Evolutionary conservation across 2,113 vertebrate species (phyloP).

Genomic region (Microcebus jonahi): DNA sequence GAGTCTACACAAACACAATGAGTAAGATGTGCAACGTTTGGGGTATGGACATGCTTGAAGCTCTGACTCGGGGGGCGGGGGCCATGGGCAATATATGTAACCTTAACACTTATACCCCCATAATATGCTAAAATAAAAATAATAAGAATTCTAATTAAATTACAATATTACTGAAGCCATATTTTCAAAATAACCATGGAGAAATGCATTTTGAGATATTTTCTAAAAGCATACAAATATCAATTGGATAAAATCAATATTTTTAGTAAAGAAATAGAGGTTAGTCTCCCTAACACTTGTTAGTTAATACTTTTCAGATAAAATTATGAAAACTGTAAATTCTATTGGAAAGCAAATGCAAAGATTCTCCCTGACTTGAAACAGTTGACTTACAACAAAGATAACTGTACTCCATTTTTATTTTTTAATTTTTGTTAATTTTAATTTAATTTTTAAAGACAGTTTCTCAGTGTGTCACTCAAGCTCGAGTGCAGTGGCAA

Average conservation of each 20-base stretch:
- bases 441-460: too few species aligned
- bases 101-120: too few species aligned
- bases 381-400: neutral
- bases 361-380: neutral
- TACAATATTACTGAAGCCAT: neutral
- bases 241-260: neutral
- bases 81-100: too few species aligned
- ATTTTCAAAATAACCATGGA: neutral
- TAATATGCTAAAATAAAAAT: too few species aligned
- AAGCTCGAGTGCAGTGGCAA: too few species aligned
- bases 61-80: too few species aligned
- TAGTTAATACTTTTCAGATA: neutral
- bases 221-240: neutral
- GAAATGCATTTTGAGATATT: neutral
- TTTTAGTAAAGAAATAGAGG: neutral
- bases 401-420: neutral
- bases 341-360: neutral
- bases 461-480: too few species aligned
- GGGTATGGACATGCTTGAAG: too few species aligned
- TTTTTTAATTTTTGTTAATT: too few species aligned
- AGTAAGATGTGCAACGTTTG: too few species aligned
- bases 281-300: neutral
- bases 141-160: neutral
- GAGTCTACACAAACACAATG: too few species aligned
- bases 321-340: neutral